A percentile compares a stretch with the other conserved stretches of the same genome.
Conservation (phyloP, 2,888 invertebrate species). For the Mesorhabditis sp. region DNA sequence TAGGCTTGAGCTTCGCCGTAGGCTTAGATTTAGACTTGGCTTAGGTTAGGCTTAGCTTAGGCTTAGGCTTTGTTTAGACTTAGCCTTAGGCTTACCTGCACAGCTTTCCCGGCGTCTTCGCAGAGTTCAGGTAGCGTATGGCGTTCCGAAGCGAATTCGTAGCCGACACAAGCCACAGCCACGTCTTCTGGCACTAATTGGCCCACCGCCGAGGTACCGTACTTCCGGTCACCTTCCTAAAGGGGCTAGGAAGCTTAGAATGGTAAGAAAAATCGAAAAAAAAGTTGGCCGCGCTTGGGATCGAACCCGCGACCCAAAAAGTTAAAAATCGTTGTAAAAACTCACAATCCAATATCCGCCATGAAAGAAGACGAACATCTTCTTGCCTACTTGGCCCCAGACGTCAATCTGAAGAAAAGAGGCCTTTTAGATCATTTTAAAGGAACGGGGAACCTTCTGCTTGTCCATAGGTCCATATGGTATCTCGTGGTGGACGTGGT, state of each 20-base stretch:
- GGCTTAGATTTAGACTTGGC: no score
- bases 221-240: conserved; percentile 5
- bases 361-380: neutral
- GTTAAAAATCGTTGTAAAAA: neutral
- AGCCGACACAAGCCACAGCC: conserved; percentile 1
- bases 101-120: neutral
- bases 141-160: neutral
- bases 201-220: neutral
- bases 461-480: neutral
- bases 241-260: neutral
- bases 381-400: neutral
- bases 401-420: neutral
- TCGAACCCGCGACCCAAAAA: neutral
- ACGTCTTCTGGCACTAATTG: neutral
- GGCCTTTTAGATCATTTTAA: neutral
- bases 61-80: neutral
- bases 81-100: neutral
- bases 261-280: neutral
- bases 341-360: neutral
- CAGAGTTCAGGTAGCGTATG: neutral
- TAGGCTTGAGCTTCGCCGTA: no score
- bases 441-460: neutral
- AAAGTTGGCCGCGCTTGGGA: no score
- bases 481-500: neutral
- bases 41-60: no score